Percentiles rank a stretch among this genome's conserved stretches.
Conservation (phyloP, 2,113 vertebrate genomes). For the Pseudopipra pipra region DNA sequence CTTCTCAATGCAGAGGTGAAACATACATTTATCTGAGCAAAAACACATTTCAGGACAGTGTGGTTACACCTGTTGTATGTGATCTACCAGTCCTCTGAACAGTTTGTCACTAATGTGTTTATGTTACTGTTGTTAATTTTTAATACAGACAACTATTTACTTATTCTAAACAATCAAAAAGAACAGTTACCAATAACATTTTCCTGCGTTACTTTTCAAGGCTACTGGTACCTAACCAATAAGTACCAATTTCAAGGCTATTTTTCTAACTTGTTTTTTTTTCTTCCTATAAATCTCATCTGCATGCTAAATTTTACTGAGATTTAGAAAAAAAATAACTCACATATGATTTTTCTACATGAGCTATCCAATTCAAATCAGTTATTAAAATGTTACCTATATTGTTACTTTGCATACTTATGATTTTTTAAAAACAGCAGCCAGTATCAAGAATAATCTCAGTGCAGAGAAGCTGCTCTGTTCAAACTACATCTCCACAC, state of each 20-base stretch:
- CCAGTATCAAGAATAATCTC: neutral
- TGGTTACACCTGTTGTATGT: neutral
- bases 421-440: neutral
- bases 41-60: neutral
- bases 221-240: neutral
- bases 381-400: neutral
- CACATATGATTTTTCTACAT: neutral
- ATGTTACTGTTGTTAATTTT: neutral
- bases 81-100: neutral
- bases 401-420: neutral
- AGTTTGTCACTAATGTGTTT: neutral
- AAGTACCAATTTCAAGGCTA: neutral
- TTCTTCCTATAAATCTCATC: neutral
- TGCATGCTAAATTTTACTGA: neutral
- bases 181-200: neutral
- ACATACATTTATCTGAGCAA: neutral
- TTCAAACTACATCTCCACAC: neutral
- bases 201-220: neutral
- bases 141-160: neutral
- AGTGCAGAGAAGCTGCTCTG: neutral
- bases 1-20: neutral
- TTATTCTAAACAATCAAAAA: neutral
- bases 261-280: neutral
- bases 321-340: too few species aligned
- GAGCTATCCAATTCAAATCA: neutral